Conservation (phyloP, 37 sponge, comb jelly and placozoan genomes). For the Aphrocallistes beatrix region DNA sequence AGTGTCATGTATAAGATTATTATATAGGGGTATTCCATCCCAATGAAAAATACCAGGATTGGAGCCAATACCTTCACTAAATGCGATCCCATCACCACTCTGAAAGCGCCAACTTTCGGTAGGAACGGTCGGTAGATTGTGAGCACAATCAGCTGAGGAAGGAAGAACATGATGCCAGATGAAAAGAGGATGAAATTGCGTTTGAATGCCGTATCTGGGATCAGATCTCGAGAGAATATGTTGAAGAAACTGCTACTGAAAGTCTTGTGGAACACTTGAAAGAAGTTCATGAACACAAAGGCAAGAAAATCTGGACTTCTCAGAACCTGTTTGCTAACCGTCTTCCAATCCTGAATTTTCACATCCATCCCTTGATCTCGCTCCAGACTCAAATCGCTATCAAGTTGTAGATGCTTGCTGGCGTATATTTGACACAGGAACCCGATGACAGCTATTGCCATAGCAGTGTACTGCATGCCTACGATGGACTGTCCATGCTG, state of each 20-base stretch:
- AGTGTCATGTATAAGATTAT: conserved; percentile 4
- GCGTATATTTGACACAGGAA: neutral
- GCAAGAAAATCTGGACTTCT: neutral
- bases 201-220: neutral
- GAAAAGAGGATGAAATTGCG: neutral
- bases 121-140: neutral
- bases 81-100: neutral
- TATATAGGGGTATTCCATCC: neutral
- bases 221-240: conserved; percentile 20
- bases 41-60: neutral
- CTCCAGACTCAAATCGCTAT: neutral
- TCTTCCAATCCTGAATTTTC: neutral
- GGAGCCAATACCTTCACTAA: neutral
- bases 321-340: neutral
- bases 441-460: neutral
- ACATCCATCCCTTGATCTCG: neutral
- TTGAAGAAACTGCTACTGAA: conserved; percentile 31
- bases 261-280: conserved; percentile 28
- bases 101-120: conserved; percentile 6
- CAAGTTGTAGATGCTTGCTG: neutral
- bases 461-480: neutral
- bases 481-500: neutral
- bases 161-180: neutral
- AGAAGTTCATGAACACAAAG: conserved; percentile 15
- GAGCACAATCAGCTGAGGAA: neutral